Evolutionary conservation across 1,140 invertebrate genomes (phyloP), one percentile per base, ranked within the genome.

Genomic region (Mya arenaria): DNA sequence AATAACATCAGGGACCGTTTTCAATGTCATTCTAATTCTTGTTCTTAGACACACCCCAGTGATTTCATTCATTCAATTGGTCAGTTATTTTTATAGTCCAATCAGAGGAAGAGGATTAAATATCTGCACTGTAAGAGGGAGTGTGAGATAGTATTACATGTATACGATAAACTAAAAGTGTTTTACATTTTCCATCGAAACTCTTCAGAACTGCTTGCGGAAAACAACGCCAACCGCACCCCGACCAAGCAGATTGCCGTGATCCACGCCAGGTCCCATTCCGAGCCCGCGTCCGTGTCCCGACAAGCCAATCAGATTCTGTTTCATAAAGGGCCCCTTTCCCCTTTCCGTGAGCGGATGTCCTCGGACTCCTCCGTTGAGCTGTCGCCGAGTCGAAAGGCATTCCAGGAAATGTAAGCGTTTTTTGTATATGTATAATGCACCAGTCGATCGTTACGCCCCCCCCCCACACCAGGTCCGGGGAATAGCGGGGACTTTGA

Each of bases 321-420:
- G 19, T 34, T 36, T 39, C 56, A 56, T 52, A 28, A 69, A 5
- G 55, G 17, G 28, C 34, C 10, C 10, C 34, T 71, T 15, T 82
- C 79, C 6, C 79, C 79, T 28, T 74, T 82, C 41, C 71, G 79
- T 52, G 79, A 82, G 36, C 39, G 79, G 62, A 52, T 73, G n/a
- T 82, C 36, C 23, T 82, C 79, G 6, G 79, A 82, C 39, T 82
- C 79, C 0, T 82, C 68, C 2, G 71, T 73, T 15, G 79, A 82
- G 32, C 62, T 73, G 44, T 82, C 79, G 4, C 79, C 79, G 6
- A n/a, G n/a, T n/a, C 60, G 79, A 32, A 41, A 69, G 37, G 79
- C 69, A 13, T 82, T 82, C 34, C 79, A 82, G 15, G 79, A 82
- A 41, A 39, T 82, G 79, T 82, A 66, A 73, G 79, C 71, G 15